Conservation (phyloP, 2,113 vertebrate genomes). For the Oenanthe oenanthe region DNA sequence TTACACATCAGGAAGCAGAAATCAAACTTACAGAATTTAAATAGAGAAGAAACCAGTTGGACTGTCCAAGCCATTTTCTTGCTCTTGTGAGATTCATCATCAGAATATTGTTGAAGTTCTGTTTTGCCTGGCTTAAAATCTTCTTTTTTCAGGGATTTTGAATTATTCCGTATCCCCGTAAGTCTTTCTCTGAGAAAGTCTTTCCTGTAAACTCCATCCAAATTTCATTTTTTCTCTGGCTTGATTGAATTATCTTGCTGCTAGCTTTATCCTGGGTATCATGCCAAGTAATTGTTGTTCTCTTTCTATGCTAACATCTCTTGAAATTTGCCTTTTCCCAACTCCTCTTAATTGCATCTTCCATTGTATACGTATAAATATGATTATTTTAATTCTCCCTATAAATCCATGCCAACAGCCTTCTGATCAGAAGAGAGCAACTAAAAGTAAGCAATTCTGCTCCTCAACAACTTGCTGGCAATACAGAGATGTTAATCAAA, state of each 20-base stretch:
- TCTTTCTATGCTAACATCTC: slow-evolving; percentile 11
- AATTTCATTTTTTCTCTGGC: slow-evolving; percentile 28
- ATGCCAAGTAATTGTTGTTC: slow-evolving; percentile 27
- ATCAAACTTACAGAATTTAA: neutral
- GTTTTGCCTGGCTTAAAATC: neutral
- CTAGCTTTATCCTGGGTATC: neutral
- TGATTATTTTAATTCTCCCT: neutral
- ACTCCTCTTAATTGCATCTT: slow-evolving; percentile 19
- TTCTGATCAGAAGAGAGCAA: slow-evolving; percentile 3
- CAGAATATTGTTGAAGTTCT: neutral
- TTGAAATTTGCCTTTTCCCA: slow-evolving; percentile 24
- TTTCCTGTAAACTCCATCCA: neutral
- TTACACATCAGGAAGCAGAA: neutral
- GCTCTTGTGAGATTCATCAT: neutral
- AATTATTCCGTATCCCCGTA: neutral
- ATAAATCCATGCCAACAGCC: neutral
- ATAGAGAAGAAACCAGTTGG: neutral
- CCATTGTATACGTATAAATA: neutral
- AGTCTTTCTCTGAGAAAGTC: neutral
- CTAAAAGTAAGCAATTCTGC: neutral
- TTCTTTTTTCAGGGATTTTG: neutral
- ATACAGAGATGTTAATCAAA: neutral
- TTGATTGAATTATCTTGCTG: slow-evolving; percentile 24
- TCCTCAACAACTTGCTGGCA: neutral
- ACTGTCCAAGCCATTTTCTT: neutral